phyloP scores from a whole-genome alignment of 2,797 vertebrate species.

The Enteromius radiatus region DNA sequence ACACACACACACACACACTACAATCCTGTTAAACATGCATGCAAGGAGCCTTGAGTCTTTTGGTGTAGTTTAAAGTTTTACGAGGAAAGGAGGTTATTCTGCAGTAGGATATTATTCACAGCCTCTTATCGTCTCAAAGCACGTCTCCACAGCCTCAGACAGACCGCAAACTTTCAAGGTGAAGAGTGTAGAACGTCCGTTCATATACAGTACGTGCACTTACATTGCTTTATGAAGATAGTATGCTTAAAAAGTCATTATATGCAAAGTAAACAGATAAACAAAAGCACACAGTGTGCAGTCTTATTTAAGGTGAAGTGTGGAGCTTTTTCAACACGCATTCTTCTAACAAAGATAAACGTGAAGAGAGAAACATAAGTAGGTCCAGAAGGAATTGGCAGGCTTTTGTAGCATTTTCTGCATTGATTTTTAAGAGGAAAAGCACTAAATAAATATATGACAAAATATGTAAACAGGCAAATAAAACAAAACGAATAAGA shows the following conservation, averaged over 20 bases:
- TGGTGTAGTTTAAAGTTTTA: not conserved
- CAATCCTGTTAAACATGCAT: not conserved
- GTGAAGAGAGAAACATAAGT: not conserved
- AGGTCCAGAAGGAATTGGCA: not conserved
- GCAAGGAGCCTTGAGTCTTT: not conserved
- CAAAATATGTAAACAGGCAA: not conserved
- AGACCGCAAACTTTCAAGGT: not conserved
- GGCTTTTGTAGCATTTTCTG: not conserved
- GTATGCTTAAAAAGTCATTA: constrained; percentile 31
- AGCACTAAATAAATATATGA: too few relatives aligned
- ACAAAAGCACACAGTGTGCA: not conserved
- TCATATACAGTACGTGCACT: constrained; percentile 34
- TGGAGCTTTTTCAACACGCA: not conserved
- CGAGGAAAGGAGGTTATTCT: not conserved
- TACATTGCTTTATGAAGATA: constrained; percentile 35
- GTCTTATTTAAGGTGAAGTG: not conserved
- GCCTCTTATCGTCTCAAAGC: not conserved
- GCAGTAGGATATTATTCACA: not conserved
- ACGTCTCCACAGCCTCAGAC: not conserved
- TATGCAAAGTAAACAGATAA: constrained; percentile 10
- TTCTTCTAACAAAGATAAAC: not conserved
- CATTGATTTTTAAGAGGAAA: not conserved
- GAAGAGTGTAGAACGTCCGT: constrained; percentile 9
- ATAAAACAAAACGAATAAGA: not conserved
- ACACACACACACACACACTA: not conserved